A percentile compares a stretch with the other conserved stretches of the same genome.
Conservation (phyloP, 1,140 invertebrate species). For the Ylistrum balloti region DNA sequence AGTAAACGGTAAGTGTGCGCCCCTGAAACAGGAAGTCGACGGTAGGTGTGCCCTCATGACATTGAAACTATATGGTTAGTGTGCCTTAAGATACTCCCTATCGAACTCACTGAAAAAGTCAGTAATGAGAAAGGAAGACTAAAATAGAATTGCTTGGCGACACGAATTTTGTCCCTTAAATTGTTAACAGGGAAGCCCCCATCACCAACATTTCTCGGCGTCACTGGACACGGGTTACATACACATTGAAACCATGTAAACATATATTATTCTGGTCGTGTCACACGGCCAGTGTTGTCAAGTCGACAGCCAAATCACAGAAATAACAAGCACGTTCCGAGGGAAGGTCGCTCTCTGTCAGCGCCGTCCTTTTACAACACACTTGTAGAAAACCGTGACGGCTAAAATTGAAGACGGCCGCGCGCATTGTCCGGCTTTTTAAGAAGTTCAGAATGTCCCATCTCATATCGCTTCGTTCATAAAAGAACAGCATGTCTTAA, state of each 20-base stretch:
- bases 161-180: too few relatives aligned
- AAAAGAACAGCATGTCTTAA: not conserved
- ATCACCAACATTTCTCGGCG: too few relatives aligned
- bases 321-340: not conserved
- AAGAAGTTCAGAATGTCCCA: not conserved
- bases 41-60: too few relatives aligned
- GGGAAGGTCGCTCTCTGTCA: not conserved
- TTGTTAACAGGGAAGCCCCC: too few relatives aligned
- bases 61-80: too few relatives aligned
- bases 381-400: not conserved
- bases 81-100: too few relatives aligned
- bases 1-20: too few relatives aligned
- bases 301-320: not conserved
- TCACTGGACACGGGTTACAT: not conserved
- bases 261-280: not conserved
- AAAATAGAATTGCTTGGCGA: too few relatives aligned
- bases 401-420: not conserved
- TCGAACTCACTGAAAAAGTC: too few relatives aligned
- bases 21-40: too few relatives aligned
- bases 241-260: not conserved
- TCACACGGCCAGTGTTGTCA: not conserved
- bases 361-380: not conserved
- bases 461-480: not conserved
- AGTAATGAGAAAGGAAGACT: too few relatives aligned
- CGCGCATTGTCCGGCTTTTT: not conserved